A percentile compares a stretch with the other conserved stretches of the same genome.
These are phyloP conservation scores for Poecile atricapillus DNA, from an alignment of 2,113 vertebrate species.

Conservation along the genomic window DNA sequence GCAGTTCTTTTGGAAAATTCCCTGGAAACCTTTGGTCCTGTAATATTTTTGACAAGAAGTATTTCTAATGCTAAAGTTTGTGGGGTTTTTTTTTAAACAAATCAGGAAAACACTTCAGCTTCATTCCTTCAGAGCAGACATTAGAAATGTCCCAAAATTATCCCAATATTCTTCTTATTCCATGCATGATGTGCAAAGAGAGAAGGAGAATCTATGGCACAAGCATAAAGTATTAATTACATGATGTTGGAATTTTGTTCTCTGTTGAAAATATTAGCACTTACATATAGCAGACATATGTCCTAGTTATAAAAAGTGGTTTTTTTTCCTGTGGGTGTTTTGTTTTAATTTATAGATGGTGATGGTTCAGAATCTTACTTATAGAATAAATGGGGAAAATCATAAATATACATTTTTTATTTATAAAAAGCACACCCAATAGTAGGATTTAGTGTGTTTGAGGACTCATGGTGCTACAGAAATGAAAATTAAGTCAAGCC, in stretches of 20 bases:
- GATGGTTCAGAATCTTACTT: not conserved
- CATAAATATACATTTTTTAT: not conserved
- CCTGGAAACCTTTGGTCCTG: constrained; percentile 47
- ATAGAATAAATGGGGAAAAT: not conserved
- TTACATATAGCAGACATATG: not conserved
- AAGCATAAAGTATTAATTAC: not conserved
- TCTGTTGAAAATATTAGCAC: not conserved
- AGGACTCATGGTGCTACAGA: not conserved
- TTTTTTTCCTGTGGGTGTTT: not conserved
- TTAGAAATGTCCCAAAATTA: not conserved
- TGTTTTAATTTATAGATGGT: not conserved
- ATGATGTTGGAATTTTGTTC: not conserved
- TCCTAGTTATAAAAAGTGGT: not conserved
- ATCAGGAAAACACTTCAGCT: not conserved
- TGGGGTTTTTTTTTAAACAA: not conserved
- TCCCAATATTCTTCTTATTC: not conserved
- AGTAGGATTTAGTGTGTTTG: not conserved
- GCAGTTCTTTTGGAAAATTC: constrained; percentile 48
- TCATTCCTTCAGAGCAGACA: not conserved
- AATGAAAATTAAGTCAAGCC: not conserved
- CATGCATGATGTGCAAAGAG: not conserved
- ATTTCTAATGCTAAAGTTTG: constrained; percentile 21
- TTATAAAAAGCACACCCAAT: not conserved
- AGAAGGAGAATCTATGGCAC: not conserved
- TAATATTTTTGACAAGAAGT: constrained; percentile 22